These are phyloP conservation scores for Columba guinea DNA, from an alignment of 2,797 vertebrate genomes.

Conservation along the genomic window DNA sequence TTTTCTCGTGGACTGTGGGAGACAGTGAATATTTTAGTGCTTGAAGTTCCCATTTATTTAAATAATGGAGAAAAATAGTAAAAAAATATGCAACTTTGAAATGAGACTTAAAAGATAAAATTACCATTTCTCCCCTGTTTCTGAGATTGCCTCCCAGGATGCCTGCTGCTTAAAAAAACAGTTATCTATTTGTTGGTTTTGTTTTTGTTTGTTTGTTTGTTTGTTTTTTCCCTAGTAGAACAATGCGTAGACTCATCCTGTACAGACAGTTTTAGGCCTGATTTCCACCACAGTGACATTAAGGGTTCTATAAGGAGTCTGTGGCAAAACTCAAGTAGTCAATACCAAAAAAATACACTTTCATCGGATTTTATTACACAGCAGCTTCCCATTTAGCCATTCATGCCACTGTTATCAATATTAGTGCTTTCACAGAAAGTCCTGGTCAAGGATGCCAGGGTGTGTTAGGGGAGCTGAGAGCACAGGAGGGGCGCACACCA, in stretches of 20 bases:
- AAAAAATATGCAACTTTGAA: background rate
- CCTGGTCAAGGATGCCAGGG: background rate
- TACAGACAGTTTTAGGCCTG: background rate
- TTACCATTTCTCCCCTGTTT: background rate
- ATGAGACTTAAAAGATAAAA: background rate
- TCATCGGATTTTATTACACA: background rate
- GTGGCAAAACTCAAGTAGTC: background rate
- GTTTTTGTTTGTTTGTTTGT: background rate
- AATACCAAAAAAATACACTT: background rate
- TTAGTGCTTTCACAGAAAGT: background rate
- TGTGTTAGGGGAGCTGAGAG: background rate
- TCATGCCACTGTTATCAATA: accelerated
- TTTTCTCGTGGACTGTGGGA: background rate
- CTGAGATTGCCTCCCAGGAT: background rate
- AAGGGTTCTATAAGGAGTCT: background rate
- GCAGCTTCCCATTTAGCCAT: background rate
- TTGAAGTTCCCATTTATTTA: background rate
- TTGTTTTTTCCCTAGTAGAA: background rate
- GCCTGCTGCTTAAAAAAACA: background rate
- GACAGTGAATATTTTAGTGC: background rate
- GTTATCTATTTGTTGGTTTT: background rate
- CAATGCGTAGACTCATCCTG: background rate
- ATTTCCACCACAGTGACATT: background rate
- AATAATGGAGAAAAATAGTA: background rate
- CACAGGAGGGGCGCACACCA: background rate